These are phyloP conservation scores for Eurystomus gularis DNA, from an alignment of 2,113 vertebrate species.

Conservation along the genomic window DNA sequence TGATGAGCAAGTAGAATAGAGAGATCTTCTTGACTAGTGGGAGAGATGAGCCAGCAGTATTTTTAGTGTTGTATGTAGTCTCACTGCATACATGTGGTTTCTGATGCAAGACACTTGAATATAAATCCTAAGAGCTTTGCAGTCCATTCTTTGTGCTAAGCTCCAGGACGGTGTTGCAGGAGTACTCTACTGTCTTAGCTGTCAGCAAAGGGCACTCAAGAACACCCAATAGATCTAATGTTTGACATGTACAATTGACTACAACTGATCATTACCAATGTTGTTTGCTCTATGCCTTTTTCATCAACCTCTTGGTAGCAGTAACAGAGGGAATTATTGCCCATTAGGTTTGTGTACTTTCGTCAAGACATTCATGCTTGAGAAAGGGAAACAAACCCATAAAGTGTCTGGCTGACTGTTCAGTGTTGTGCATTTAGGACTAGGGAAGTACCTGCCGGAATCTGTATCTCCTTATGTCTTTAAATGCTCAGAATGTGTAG, in stretches of 20 bases:
- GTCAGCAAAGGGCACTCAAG: not conserved
- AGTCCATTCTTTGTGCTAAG: not conserved
- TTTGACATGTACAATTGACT: not conserved
- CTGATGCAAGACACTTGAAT: not conserved
- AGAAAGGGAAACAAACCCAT: not conserved
- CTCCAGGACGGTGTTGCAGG: fast-evolving
- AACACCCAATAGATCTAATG: not conserved
- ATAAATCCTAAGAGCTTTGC: not conserved
- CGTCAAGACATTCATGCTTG: not conserved
- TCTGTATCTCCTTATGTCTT: not conserved
- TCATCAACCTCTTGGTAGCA: not conserved
- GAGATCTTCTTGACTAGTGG: not conserved
- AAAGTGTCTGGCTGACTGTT: not conserved
- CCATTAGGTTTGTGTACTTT: not conserved
- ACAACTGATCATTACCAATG: not conserved
- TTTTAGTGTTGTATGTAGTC: not conserved
- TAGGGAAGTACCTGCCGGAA: not conserved
- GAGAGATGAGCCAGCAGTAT: not conserved
- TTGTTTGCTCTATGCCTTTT: not conserved
- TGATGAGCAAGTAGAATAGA: not conserved
- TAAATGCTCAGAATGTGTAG: not conserved
- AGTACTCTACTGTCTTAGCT: not conserved
- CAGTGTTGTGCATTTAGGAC: not conserved
- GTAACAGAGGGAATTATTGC: not conserved
- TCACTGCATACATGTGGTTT: not conserved